A percentile compares a stretch with the other conserved stretches of the same genome.
phyloP scores from a whole-genome alignment of 2,113 vertebrate species.

The Hydrochoerus hydrochaeris region DNA sequence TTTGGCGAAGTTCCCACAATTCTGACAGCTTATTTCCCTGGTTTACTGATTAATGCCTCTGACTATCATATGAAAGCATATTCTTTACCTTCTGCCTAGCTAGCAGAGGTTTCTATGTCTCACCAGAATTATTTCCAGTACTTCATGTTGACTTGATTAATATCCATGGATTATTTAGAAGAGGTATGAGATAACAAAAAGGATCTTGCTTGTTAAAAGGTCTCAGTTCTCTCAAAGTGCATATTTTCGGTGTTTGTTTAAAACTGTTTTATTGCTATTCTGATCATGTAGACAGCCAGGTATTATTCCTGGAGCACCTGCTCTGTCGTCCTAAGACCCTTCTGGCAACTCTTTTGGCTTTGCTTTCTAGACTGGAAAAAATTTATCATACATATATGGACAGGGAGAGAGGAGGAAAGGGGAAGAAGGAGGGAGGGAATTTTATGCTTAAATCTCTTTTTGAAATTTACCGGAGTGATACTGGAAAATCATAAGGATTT shows the following conservation, averaged over 20 bases:
- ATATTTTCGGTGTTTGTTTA: not conserved
- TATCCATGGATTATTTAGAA: not conserved
- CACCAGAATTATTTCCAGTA: constrained; percentile 24
- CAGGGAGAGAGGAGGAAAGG: too few relatives aligned
- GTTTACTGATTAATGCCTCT: constrained; percentile 9
- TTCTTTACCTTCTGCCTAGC: not conserved
- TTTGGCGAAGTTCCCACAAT: not conserved
- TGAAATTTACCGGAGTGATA: not conserved
- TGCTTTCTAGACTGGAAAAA: not conserved
- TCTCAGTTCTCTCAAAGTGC: not conserved
- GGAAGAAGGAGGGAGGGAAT: not conserved
- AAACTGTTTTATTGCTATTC: not conserved
- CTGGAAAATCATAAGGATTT: constrained; percentile 18
- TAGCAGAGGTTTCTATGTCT: not conserved
- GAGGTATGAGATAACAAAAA: not conserved
- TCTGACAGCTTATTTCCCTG: not conserved
- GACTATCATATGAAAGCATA: not conserved
- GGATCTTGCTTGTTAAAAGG: not conserved
- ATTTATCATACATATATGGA: too few relatives aligned
- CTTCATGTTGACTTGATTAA: constrained; percentile 15
- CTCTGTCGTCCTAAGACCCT: not conserved
- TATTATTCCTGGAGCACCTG: not conserved
- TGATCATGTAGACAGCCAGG: not conserved
- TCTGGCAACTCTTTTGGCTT: constrained; percentile 6
- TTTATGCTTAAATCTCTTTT: constrained; percentile 2